Evolutionary conservation across 2,113 vertebrate genomes (phyloP), one percentile per base, ranked within the genome.

Genomic region (Thalassarche chlororhynchos): DNA sequence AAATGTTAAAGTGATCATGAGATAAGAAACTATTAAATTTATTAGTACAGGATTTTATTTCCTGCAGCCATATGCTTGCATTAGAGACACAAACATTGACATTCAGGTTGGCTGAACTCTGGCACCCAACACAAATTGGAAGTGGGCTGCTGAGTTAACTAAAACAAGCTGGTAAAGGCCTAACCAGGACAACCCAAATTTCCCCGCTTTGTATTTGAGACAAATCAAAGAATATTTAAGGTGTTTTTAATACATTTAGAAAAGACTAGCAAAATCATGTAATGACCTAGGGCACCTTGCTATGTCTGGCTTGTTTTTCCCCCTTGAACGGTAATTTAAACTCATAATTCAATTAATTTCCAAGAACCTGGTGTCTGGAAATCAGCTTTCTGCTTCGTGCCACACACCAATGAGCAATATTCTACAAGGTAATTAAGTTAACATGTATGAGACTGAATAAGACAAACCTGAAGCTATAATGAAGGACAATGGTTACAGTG

Each of bases 1-100:
- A 97, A 90, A 84, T 17, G 84, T 96, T 95, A 95, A 80, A 93
- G 91, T 93, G 40, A 95, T 40, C 75, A 58, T 38, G 46, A 96
- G 86, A 87, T 95, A 94, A 94, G 79, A 91, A 97, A 90, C 94
- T 86, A 70, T 9, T 79, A 55, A 13, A 77, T 95, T 51, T 94
- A 96, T 83, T 94, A 95, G 85, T 90, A 96, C n/a, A 83, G 58
- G 57, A 80, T 60, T 96, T 96, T 91, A 77, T 84, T 95, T 97
- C 93, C 62, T 92, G 86, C 89, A 90, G 57, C 68, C 71, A 51
- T 12, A 28, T 6, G 21, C 74, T 74, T 93, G 52, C 81, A 95
- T 89, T 42, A 66, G 66, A 87, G 38, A 93, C 14, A 32, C 28
- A 61, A 71, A 64, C 34, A 62, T 51, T 85, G 68, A 72, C 54